Percentiles rank a stretch among this genome's conserved stretches.
Evolutionary conservation across 2,888 invertebrate genomes (phyloP).

Genomic region (Belgica antarctica): DNA sequence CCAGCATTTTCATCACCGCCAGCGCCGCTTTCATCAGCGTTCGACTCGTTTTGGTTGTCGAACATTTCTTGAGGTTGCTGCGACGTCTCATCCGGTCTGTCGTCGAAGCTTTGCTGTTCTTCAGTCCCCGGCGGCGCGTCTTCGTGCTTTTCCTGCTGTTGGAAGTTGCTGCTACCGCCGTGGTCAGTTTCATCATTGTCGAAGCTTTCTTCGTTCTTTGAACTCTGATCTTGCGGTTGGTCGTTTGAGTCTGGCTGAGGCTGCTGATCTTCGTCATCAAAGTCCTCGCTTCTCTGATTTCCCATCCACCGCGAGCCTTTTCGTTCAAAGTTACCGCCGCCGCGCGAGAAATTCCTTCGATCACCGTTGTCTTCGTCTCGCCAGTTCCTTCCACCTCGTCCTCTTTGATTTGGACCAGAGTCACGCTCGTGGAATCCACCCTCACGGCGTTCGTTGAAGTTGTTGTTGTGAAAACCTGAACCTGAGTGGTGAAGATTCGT

Average conservation of each 20-base stretch:
- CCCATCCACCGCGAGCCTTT: slow-evolving; percentile 14
- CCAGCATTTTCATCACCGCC: slow-evolving; percentile 41
- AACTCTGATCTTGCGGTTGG: slow-evolving; percentile 44
- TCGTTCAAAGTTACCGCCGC: slow-evolving; percentile 17
- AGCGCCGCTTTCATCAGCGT: slow-evolving; percentile 37
- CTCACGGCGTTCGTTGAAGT: slow-evolving; percentile 37
- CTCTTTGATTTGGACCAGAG: slow-evolving; percentile 3
- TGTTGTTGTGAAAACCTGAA: slow-evolving; percentile 40
- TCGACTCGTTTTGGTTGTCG: slow-evolving; percentile 44
- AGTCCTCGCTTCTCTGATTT: slow-evolving; percentile 22
- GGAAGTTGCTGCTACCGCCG: slow-evolving; percentile 38
- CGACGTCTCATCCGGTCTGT: no score
- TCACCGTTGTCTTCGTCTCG: slow-evolving; percentile 20
- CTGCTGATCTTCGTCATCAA: slow-evolving; percentile 39
- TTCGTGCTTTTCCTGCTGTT: slow-evolving; percentile 46
- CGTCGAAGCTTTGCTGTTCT: slow-evolving; percentile 45
- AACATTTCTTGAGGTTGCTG: slow-evolving; percentile 46
- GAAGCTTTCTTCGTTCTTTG: slow-evolving; percentile 42
- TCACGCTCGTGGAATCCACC: slow-evolving; percentile 7
- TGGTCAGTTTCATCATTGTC: slow-evolving; percentile 45
- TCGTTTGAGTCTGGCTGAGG: slow-evolving; percentile 38
- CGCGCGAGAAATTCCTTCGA: slow-evolving; percentile 6
- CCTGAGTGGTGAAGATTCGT: neutral
- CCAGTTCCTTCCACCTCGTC: slow-evolving; percentile 20
- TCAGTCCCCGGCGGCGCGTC: slow-evolving; percentile 42